These are phyloP conservation scores for Azemiops feae DNA, from an alignment of 2,113 vertebrate species.

Conservation along the genomic window DNA sequence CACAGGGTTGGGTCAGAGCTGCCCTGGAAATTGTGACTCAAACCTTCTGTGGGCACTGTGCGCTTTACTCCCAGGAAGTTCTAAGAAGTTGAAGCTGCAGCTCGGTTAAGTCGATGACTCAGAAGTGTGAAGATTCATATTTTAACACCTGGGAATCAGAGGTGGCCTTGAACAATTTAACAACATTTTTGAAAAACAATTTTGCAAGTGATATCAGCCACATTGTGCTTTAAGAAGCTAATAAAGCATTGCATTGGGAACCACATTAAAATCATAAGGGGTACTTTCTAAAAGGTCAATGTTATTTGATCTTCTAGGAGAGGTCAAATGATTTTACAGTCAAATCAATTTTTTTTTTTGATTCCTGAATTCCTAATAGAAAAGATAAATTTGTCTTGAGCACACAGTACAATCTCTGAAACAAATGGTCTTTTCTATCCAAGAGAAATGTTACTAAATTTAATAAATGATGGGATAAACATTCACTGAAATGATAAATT, in stretches of 20 bases:
- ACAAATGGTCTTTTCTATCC: not conserved
- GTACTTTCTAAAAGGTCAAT: slow-evolving; percentile 19
- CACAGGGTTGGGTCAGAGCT: slow-evolving; percentile 81
- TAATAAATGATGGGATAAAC: not conserved
- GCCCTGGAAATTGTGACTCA: slow-evolving; percentile 86
- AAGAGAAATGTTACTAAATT: not conserved
- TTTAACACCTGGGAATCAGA: slow-evolving; percentile 90
- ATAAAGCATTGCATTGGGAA: slow-evolving; percentile 32
- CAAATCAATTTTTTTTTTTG: slow-evolving; percentile 10
- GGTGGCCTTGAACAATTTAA: slow-evolving; percentile 78
- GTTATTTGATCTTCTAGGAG: slow-evolving; percentile 38
- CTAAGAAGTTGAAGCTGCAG: slow-evolving; percentile 82
- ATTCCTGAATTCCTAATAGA: not conserved
- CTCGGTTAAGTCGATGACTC: slow-evolving; percentile 92
- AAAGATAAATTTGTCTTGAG: slow-evolving; percentile 5
- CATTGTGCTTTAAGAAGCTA: slow-evolving; percentile 68
- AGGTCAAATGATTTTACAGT: slow-evolving; percentile 40
- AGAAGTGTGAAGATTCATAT: slow-evolving; percentile 95
- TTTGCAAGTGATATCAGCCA: slow-evolving; percentile 70
- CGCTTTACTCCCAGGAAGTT: slow-evolving; percentile 85
- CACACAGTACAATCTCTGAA: not conserved
- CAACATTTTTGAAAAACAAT: slow-evolving; percentile 74
- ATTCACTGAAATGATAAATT: not conserved
- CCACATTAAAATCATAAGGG: slow-evolving; percentile 7
- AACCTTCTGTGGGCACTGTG: slow-evolving; percentile 74